These are phyloP conservation scores for Dione vanillae DNA, from an alignment of 2,888 invertebrate genomes.

Conservation along the genomic window DNA sequence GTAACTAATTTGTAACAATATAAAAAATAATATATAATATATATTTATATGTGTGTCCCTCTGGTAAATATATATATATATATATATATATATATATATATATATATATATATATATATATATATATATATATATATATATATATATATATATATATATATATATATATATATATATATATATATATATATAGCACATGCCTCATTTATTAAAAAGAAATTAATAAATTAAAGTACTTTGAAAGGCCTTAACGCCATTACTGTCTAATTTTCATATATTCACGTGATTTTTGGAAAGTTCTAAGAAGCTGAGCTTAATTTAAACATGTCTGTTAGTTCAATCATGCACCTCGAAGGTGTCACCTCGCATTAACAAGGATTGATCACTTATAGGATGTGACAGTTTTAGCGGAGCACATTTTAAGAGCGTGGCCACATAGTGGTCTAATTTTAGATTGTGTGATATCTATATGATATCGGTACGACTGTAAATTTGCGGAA, in stretches of 20 bases:
- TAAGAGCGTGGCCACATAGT: conserved; percentile 56
- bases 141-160: too few relatives aligned
- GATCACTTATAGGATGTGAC: conserved; percentile 67
- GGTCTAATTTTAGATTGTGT: conserved; percentile 61
- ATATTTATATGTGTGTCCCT: too few relatives aligned
- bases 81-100: too few relatives aligned
- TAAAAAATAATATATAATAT: too few relatives aligned
- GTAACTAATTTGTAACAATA: background rate
- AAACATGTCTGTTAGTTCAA: conserved; percentile 19
- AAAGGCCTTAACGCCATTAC: background rate
- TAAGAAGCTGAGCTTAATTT: conserved; percentile 2
- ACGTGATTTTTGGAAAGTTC: background rate
- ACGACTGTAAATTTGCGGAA: conserved; percentile 52
- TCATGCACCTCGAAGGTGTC: conserved; percentile 22
- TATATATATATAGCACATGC: too few relatives aligned
- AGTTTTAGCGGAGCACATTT: conserved; percentile 64
- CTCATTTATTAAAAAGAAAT: background rate
- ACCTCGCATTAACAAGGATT: conserved; percentile 48
- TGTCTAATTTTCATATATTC: background rate
- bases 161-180: too few relatives aligned
- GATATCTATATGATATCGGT: conserved; percentile 57
- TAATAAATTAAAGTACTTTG: background rate
- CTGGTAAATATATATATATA: too few relatives aligned
- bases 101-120: too few relatives aligned
- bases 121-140: too few relatives aligned